Evolutionary conservation across 2,888 invertebrate genomes (phyloP).

Genomic region (Helicoverpa assulta): DNA sequence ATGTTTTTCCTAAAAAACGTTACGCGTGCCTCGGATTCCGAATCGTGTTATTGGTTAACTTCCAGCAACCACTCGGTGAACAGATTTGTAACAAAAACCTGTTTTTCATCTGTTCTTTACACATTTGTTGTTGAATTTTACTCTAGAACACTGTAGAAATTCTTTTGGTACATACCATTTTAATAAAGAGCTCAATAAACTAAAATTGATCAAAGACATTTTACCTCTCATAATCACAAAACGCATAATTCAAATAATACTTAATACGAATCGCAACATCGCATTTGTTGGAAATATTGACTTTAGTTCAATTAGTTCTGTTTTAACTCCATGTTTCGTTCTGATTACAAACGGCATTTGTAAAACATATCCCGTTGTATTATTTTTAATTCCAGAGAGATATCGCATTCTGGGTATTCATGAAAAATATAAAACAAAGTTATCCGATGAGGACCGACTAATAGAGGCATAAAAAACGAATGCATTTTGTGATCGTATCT

Average conservation of each 20-base stretch:
- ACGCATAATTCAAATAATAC: constrained; percentile 10
- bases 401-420: not conserved
- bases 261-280: constrained; percentile 3
- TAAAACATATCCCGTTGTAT: constrained; percentile 16
- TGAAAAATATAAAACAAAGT: constrained; percentile 3
- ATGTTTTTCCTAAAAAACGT: constrained; percentile 77
- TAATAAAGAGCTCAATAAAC: not conserved
- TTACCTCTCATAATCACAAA: constrained; percentile 26
- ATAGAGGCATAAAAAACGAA: not conserved
- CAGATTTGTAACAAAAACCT: constrained; percentile 54
- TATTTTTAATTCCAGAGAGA: constrained; percentile 3
- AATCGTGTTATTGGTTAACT: constrained; percentile 62
- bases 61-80: constrained; percentile 61
- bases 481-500: constrained; percentile 10
- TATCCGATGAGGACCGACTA: not conserved
- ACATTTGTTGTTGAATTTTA: constrained; percentile 8
- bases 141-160: not conserved
- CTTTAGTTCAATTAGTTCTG: constrained; percentile 25
- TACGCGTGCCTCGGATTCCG: constrained; percentile 80
- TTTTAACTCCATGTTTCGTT: constrained; percentile 19
- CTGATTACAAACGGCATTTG: constrained; percentile 14
- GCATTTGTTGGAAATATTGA: constrained; percentile 28
- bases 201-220: constrained; percentile 5
- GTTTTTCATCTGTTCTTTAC: constrained; percentile 33
- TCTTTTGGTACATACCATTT: constrained; percentile 4